Percentiles rank a stretch among this genome's conserved stretches.
Evolutionary conservation across 2,888 invertebrate species (phyloP).

Genomic region (Corythucha ciliata): DNA sequence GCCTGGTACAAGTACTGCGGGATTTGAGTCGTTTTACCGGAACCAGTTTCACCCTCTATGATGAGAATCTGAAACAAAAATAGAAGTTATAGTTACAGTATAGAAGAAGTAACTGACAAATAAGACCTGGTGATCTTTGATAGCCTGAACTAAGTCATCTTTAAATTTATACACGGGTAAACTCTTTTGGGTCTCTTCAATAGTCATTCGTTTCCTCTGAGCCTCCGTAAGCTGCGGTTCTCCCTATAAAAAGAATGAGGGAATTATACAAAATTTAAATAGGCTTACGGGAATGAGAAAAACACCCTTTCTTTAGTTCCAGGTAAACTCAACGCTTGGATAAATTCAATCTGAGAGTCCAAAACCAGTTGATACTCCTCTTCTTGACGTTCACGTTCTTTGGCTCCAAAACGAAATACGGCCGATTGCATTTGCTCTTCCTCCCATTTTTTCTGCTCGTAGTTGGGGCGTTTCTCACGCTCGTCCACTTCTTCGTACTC

Average conservation of each 20-base stretch:
- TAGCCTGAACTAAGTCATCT: slow-evolving; percentile 79
- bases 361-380: slow-evolving; percentile 86
- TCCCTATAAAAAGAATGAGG: slow-evolving; percentile 29
- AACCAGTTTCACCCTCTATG: slow-evolving; percentile 97
- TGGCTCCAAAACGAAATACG: slow-evolving; percentile 85
- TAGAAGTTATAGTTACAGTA: not conserved
- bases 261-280: slow-evolving; percentile 8
- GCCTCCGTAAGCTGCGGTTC: slow-evolving; percentile 52
- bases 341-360: slow-evolving; percentile 96
- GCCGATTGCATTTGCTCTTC: slow-evolving; percentile 92
- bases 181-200: slow-evolving; percentile 85
- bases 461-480: slow-evolving; percentile 69
- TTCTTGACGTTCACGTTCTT: slow-evolving; percentile 58
- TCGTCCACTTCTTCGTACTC: slow-evolving; percentile 80
- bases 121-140: slow-evolving; percentile 71
- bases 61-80: slow-evolving; percentile 60
- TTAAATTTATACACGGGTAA: slow-evolving; percentile 90
- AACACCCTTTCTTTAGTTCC: slow-evolving; percentile 49
- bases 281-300: not conserved
- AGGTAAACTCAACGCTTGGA: slow-evolving; percentile 76
- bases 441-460: slow-evolving; percentile 92
- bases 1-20: slow-evolving; percentile 96
- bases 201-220: slow-evolving; percentile 64
- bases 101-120: not conserved
- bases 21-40: slow-evolving; percentile 98